Evolutionary conservation across 2,113 vertebrate species (phyloP).

Genomic region (Gnathonemus echidnorhynchus): DNA sequence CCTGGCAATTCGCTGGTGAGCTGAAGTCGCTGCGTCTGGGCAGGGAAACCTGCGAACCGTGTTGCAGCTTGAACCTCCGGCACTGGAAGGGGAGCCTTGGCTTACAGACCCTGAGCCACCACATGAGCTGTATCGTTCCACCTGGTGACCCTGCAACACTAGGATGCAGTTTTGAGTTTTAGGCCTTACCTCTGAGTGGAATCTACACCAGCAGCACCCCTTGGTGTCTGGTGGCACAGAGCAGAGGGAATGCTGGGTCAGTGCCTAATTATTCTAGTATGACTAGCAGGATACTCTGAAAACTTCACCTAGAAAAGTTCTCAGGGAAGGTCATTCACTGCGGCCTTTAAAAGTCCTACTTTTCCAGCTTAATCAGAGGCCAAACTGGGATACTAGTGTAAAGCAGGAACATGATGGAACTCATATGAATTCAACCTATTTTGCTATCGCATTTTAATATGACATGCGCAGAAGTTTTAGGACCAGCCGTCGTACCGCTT

Average conservation of each 20-base stretch:
- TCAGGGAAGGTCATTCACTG: conserved; percentile 2
- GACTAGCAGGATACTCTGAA: background rate
- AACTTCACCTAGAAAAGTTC: conserved; percentile 8
- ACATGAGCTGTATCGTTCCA: conserved; percentile 12
- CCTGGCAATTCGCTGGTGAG: background rate
- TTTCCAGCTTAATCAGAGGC: conserved; percentile 1
- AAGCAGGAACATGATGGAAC: background rate
- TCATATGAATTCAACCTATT: background rate
- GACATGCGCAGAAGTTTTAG: background rate
- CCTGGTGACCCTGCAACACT: conserved; percentile 18
- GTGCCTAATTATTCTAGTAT: conserved; percentile 22
- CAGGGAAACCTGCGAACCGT: background rate
- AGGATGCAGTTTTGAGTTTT: conserved; percentile 28
- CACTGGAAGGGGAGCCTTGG: background rate
- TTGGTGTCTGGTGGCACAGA: conserved; percentile 35
- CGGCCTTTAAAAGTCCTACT: background rate
- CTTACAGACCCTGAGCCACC: conserved; percentile 4
- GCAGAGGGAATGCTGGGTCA: conserved; percentile 22
- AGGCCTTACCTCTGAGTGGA: conserved; percentile 24
- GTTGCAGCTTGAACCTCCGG: background rate
- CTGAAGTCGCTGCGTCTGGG: background rate
- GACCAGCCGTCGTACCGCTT: background rate
- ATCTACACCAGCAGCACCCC: conserved; percentile 21
- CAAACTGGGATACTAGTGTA: background rate
- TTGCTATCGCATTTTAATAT: background rate